phyloP scores from a whole-genome alignment of 2,797 vertebrate species.

The Mus spretus region DNA sequence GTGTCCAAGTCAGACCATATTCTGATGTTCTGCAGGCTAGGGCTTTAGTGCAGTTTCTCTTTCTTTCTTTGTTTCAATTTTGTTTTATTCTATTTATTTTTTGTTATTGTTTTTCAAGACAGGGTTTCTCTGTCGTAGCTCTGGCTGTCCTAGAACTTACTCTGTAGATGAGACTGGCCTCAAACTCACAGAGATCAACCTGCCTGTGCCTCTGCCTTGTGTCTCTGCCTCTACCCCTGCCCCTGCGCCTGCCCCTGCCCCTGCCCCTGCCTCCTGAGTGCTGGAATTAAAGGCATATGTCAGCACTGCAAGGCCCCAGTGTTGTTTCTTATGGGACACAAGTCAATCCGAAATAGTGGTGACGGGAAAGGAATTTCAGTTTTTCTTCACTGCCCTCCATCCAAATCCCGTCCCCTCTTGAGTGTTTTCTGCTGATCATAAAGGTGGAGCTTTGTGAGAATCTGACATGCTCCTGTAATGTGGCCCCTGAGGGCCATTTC shows the following conservation, averaged over 20 bases:
- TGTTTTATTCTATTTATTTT: no score
- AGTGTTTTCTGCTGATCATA: not conserved
- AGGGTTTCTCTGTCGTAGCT: not conserved
- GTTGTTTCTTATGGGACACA: not conserved
- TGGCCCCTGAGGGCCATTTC: not conserved
- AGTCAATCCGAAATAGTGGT: not conserved
- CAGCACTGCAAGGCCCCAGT: not conserved
- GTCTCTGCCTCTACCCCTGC: no score
- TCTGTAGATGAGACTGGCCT: not conserved
- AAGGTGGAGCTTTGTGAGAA: not conserved
- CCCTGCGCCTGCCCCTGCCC: no score
- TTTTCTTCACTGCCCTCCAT: not conserved
- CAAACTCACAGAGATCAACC: not conserved
- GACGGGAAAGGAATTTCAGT: not conserved
- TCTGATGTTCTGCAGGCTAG: not conserved
- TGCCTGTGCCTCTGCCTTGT: no score
- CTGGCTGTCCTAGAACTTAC: not conserved
- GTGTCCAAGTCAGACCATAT: not conserved
- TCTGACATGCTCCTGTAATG: not conserved
- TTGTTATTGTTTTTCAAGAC: not conserved
- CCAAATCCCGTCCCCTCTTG: not conserved
- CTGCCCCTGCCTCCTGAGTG: not conserved
- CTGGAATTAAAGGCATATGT: not conserved
- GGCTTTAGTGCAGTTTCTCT: not conserved
- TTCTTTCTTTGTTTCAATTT: no score